These are phyloP conservation scores for Speoplatyrhinus poulsoni DNA, from an alignment of 2,113 vertebrate genomes.

Conservation along the genomic window DNA sequence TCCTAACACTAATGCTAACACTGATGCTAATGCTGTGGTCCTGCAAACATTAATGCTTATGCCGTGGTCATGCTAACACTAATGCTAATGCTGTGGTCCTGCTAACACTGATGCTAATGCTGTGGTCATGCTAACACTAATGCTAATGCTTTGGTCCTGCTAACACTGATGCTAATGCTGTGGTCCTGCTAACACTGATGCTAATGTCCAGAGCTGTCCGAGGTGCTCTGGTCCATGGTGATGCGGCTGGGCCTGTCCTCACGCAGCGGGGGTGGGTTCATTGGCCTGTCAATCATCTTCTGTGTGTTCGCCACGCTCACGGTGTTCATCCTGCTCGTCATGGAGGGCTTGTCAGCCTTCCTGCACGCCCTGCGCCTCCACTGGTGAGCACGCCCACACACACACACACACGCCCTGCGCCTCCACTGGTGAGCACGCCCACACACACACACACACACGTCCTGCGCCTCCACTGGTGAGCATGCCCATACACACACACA, in stretches of 20 bases:
- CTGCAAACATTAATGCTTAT: too few relatives aligned
- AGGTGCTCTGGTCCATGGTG: slow-evolving; percentile 96
- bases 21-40: too few relatives aligned
- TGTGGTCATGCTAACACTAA: not conserved
- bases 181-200: not conserved
- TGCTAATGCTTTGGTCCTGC: too few relatives aligned
- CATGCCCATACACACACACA: not conserved
- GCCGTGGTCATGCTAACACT: too few relatives aligned
- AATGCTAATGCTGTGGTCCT: too few relatives aligned
- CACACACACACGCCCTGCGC: not conserved
- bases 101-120: too few relatives aligned
- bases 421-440: not conserved
- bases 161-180: not conserved
- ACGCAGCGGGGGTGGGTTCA: slow-evolving; percentile 81
- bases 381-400: slow-evolving; percentile 80
- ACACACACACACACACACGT: slow-evolving; percentile 72
- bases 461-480: slow-evolving; percentile 95
- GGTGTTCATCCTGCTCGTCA: slow-evolving; percentile 91
- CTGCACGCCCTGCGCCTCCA: slow-evolving; percentile 94
- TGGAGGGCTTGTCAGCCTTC: slow-evolving; percentile 97
- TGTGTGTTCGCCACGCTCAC: slow-evolving; percentile 88
- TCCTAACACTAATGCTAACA: too few relatives aligned
- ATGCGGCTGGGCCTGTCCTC: slow-evolving; percentile 86
- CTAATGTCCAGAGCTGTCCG: slow-evolving; percentile 82
- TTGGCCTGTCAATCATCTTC: slow-evolving; percentile 88